Conservation (phyloP, 2,888 invertebrate genomes). For the Apoda limacodes region DNA sequence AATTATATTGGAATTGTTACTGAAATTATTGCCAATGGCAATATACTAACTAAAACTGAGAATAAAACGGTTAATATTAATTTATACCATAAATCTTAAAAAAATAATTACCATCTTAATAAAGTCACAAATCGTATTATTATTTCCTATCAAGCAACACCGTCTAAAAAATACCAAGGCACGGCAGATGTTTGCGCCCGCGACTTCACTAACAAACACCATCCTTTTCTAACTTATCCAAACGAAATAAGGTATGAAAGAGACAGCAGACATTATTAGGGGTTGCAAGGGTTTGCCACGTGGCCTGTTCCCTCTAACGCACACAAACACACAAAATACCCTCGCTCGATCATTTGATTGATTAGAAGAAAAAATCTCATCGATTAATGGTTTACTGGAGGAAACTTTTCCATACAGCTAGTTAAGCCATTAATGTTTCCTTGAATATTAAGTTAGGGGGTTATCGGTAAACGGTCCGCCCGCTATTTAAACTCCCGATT, state of each 20-base stretch:
- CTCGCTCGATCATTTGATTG: slow-evolving; percentile 55
- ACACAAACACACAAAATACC: slow-evolving; percentile 34
- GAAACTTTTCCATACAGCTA: too few species aligned
- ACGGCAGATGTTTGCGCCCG: slow-evolving; percentile 61
- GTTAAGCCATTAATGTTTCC: too few species aligned
- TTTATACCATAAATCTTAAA: too few species aligned
- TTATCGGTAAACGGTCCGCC: too few species aligned
- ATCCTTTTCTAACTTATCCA: slow-evolving; percentile 24
- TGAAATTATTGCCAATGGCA: too few species aligned
- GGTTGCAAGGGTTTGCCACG: slow-evolving; percentile 56
- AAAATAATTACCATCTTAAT: too few species aligned
- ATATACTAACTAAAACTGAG: too few species aligned
- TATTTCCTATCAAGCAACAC: slow-evolving; percentile 36
- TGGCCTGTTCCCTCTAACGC: slow-evolving; percentile 36
- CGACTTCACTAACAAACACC: slow-evolving; percentile 41
- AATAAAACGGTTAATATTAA: too few species aligned
- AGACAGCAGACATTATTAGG: slow-evolving; percentile 39
- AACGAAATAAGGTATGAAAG: slow-evolving; percentile 20
- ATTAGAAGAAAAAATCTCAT: slow-evolving; percentile 44
- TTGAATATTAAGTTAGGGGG: too few species aligned
- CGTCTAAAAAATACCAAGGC: slow-evolving; percentile 48
- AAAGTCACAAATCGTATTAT: slow-evolving; percentile 29
- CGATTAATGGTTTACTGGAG: too few species aligned
- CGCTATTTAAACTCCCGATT: too few species aligned
- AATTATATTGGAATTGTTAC: too few species aligned